A percentile compares a stretch with the other conserved stretches of the same genome.
These are phyloP conservation scores for Heliconius hortense DNA, from an alignment of 2,888 invertebrate genomes.

Conservation along the genomic window DNA sequence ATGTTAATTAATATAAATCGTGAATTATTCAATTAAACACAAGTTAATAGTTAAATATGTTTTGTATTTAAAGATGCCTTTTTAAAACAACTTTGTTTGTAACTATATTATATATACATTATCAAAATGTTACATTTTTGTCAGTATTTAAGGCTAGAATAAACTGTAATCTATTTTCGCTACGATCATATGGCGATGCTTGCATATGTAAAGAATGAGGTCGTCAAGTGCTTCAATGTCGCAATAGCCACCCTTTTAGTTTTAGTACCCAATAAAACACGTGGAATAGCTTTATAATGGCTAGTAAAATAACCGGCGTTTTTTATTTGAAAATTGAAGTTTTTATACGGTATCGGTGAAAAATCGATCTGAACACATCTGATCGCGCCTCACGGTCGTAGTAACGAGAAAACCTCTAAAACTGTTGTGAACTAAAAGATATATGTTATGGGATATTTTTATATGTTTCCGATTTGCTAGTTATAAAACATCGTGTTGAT, in stretches of 20 bases:
- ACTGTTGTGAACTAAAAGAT: slow-evolving; percentile 33
- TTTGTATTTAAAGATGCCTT: slow-evolving; percentile 2
- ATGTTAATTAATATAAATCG: neutral
- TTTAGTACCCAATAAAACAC: slow-evolving; percentile 72
- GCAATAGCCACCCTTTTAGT: slow-evolving; percentile 75
- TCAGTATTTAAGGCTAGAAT: neutral
- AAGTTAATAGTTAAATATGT: neutral
- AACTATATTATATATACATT: neutral
- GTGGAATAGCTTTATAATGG: slow-evolving; percentile 59
- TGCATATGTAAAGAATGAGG: slow-evolving; percentile 46
- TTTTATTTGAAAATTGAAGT: slow-evolving; percentile 44
- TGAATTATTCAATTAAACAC: neutral
- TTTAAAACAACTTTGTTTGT: neutral
- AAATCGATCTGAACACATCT: slow-evolving; percentile 31
- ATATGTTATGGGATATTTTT: slow-evolving; percentile 55
- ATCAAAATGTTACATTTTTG: neutral
- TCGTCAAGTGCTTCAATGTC: slow-evolving; percentile 63
- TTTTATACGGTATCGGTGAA: slow-evolving; percentile 32
- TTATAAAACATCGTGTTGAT: slow-evolving; percentile 60
- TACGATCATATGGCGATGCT: slow-evolving; percentile 37
- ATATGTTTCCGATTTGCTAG: slow-evolving; percentile 65
- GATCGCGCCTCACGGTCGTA: slow-evolving; percentile 18
- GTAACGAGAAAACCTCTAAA: slow-evolving; percentile 36
- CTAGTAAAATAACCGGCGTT: slow-evolving; percentile 53
- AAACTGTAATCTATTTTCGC: slow-evolving; percentile 31